Evolutionary conservation across 2,113 vertebrate species (phyloP).

Genomic region (Passer domesticus): DNA sequence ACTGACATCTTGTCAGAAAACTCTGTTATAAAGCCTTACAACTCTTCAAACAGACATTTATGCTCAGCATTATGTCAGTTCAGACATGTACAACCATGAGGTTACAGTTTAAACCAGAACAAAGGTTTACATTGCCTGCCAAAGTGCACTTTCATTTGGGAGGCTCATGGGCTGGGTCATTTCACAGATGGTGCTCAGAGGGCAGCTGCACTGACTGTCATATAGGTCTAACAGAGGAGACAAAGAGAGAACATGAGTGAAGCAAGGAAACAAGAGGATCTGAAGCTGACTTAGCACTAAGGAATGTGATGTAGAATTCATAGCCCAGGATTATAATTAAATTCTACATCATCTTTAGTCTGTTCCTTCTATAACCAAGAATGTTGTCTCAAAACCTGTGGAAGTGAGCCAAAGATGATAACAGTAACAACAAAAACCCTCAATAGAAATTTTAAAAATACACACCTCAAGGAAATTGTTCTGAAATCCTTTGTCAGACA

Average conservation of each 20-base stretch:
- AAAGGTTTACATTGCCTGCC: background rate
- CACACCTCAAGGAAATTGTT: background rate
- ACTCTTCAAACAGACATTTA: background rate
- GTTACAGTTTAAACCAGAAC: background rate
- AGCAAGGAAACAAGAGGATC: background rate
- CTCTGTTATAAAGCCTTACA: background rate
- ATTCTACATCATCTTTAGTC: background rate
- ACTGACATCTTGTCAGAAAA: background rate
- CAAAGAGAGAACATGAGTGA: background rate
- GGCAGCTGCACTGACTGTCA: background rate
- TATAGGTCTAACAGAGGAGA: background rate
- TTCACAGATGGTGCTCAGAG: background rate
- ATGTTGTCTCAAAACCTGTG: background rate
- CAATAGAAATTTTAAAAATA: background rate
- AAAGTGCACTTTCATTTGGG: background rate
- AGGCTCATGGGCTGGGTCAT: background rate
- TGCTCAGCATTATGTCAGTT: background rate
- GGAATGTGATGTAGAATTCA: background rate
- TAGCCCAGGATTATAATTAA: background rate
- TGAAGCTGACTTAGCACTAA: background rate
- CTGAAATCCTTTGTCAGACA: background rate
- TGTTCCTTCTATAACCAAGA: background rate
- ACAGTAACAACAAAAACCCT: background rate
- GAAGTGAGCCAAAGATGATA: background rate
- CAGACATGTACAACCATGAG: rapidly evolving